These are phyloP conservation scores for Operophtera brumata DNA, from an alignment of 2,888 invertebrate genomes.

Conservation along the genomic window DNA sequence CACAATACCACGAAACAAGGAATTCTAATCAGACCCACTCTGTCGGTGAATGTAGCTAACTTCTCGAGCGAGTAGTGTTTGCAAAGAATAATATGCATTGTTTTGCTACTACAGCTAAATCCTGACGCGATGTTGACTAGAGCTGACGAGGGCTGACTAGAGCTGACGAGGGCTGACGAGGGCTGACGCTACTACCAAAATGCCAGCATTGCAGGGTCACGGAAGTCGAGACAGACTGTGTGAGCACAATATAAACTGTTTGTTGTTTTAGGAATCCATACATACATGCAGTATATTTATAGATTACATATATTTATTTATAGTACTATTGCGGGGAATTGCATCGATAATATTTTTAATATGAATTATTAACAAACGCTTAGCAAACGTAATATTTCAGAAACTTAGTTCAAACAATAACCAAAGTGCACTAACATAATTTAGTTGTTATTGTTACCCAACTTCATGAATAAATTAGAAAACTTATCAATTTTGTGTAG, in stretches of 20 bases:
- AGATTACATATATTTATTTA: not conserved
- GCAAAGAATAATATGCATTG: not conserved
- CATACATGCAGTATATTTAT: not conserved
- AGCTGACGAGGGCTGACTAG: conserved; percentile 49
- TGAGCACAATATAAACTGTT: conserved; percentile 2
- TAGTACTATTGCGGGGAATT: not conserved
- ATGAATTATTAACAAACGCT: not conserved
- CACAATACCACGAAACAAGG: no score
- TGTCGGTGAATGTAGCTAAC: no score
- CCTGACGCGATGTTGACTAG: conserved; percentile 42
- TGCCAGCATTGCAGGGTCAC: conserved; percentile 44
- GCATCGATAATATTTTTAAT: not conserved
- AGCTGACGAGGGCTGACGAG: conserved; percentile 48
- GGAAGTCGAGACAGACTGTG: conserved; percentile 9
- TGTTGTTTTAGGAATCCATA: not conserved
- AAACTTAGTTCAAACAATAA: conserved; percentile 6
- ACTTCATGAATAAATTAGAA: conserved; percentile 50
- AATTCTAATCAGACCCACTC: no score
- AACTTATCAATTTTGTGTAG: conserved; percentile 38
- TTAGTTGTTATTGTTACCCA: conserved; percentile 36
- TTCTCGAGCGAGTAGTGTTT: not conserved
- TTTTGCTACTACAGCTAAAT: conserved; percentile 8
- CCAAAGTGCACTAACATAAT: conserved; percentile 17
- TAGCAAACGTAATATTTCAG: not conserved
- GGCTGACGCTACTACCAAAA: conserved; percentile 38